These are phyloP conservation scores for Pterocles orientalis DNA, from an alignment of 2,113 vertebrate genomes.

Conservation along the genomic window DNA sequence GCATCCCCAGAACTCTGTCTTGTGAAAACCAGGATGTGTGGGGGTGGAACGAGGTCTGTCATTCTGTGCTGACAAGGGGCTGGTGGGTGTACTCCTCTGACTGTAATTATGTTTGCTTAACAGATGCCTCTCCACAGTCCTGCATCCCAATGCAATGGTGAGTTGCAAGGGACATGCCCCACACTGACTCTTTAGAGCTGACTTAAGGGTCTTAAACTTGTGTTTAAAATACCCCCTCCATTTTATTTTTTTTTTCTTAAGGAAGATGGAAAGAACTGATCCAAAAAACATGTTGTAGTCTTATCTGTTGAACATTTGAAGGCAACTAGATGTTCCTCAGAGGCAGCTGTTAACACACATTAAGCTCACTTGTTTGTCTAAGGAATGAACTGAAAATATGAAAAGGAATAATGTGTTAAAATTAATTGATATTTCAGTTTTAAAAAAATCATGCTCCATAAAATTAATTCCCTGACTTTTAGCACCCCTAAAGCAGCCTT, in stretches of 20 bases:
- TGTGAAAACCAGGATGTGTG: not conserved
- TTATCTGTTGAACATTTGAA: not conserved
- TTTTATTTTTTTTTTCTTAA: not conserved
- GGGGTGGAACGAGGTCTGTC: not conserved
- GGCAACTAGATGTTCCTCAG: not conserved
- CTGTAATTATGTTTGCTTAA: not conserved
- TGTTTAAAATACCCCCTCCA: not conserved
- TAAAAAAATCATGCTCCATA: not conserved
- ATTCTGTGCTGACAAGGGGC: fast-evolving
- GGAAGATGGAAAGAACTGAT: not conserved
- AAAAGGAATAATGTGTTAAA: not conserved
- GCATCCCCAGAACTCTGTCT: not conserved
- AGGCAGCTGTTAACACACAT: not conserved
- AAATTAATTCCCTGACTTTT: not conserved
- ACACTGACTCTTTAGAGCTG: not conserved
- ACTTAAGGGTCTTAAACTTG: not conserved
- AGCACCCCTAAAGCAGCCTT: not conserved
- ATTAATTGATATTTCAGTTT: not conserved
- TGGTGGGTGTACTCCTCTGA: not conserved
- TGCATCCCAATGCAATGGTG: not conserved
- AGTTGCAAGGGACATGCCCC: not conserved
- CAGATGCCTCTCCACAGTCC: not conserved
- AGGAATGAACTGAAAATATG: not conserved
- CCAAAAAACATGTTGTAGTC: not conserved
- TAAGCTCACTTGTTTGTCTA: not conserved